Evolutionary conservation across 2,113 vertebrate species (phyloP), one percentile per base, ranked within the genome.

Genomic region (Cairina moschata): DNA sequence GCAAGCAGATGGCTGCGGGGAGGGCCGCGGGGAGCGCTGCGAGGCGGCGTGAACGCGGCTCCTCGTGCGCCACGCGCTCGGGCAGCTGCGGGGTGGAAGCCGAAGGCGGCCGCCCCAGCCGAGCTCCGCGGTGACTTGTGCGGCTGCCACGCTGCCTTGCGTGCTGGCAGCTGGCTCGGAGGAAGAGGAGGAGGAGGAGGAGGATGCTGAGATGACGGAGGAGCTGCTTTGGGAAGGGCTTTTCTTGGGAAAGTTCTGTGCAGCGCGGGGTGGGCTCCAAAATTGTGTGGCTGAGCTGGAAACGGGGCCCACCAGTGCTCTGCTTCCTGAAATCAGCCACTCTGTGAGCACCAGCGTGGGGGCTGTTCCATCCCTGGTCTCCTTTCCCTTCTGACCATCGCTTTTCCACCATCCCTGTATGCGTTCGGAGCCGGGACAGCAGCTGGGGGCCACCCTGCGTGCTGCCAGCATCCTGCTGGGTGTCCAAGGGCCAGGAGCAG

Each of bases 181-280:
- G 92, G 71, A 91, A 50, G 82, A 69, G 59, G 38, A 79, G 52
- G 84, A 69, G 59, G 42, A 78, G 52, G 84, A 93, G 75, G 88
- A 93, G 78, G 86, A 83, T 59, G 95, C 74, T 65, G 92, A 94
- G 79, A 74, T 72, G 72, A 48, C 46, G 46, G 66, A 95, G 81
- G 42, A 90, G 92, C 66, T 22, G 44, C 88, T 94, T 83, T 88
- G 55, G 67, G 95, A 90, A 93, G 44, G 88, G 79, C 76, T 90
- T 94, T 96, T 95, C 88, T 87, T 91, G 93, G 92, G 62, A 79
- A 72, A 83, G 16, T 76, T 92, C 89, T 36, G 55, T 32, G 84
- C 9, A 3, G 56, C 48, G 13, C 29, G 25, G 58, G 81, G 66
- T 50, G 74, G 90, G 48, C 67, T 94, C 71, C 78, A 59, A 82